Evolutionary conservation across 2,888 invertebrate species (phyloP).

Genomic region (Eugnorisma glareosa): DNA sequence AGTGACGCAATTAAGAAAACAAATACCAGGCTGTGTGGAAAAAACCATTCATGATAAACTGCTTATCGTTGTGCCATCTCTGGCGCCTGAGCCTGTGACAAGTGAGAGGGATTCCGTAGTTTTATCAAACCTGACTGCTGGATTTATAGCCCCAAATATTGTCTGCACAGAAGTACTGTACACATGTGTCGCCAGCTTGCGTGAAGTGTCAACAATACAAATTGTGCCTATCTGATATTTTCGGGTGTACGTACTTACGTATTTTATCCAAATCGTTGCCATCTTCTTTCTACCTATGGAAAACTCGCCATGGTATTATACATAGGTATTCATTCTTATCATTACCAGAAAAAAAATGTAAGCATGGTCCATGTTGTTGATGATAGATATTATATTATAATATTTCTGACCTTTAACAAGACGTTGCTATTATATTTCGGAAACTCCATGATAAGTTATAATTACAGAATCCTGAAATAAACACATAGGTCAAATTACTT

Average conservation of each 20-base stretch:
- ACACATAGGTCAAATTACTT: constrained; percentile 16
- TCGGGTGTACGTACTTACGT: background rate
- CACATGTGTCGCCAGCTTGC: constrained; percentile 25
- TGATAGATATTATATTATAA: background rate
- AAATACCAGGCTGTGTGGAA: constrained; percentile 15
- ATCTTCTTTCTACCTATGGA: background rate
- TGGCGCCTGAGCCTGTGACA: constrained; percentile 18
- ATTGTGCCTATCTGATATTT: constrained; percentile 24
- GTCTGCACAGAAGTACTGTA: constrained; percentile 20
- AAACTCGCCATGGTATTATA: background rate
- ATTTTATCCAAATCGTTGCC: constrained; percentile 12
- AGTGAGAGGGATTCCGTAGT: constrained; percentile 29
- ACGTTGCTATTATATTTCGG: background rate
- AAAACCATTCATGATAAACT: constrained; percentile 12
- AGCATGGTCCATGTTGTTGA: background rate
- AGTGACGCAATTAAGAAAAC: constrained; percentile 41
- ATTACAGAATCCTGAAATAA: constrained; percentile 12
- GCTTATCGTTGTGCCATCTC: constrained; percentile 19
- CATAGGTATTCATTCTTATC: background rate
- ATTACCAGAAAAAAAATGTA: background rate
- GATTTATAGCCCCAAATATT: constrained; percentile 44
- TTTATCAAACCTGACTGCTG: constrained; percentile 28
- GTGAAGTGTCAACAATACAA: constrained; percentile 33
- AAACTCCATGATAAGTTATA: constrained; percentile 4
- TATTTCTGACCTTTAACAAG: constrained; percentile 4